Percentiles rank a stretch among this genome's conserved stretches.
phyloP scores from a whole-genome alignment of 2,888 invertebrate species.

The Andrena chrysosceles region DNA sequence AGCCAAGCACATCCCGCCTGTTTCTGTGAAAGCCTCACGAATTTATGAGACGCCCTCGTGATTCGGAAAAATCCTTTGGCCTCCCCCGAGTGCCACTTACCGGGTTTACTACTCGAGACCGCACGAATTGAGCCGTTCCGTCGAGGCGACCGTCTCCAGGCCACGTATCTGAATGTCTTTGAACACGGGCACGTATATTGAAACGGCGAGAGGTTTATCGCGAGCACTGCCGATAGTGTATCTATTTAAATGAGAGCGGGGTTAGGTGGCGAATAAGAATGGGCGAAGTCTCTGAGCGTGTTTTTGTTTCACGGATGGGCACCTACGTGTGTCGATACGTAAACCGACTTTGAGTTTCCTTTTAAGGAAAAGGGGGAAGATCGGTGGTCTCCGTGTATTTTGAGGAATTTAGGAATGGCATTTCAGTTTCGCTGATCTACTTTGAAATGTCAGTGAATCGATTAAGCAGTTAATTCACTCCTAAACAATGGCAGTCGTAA shows the following conservation, averaged over 20 bases:
- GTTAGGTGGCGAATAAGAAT: slow-evolving; percentile 11
- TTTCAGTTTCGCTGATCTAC: not conserved
- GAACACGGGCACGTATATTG: slow-evolving; percentile 43
- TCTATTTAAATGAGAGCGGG: slow-evolving; percentile 25
- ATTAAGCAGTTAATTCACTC: not conserved
- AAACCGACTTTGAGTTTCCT: not conserved
- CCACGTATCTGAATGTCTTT: slow-evolving; percentile 43
- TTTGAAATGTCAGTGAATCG: not conserved
- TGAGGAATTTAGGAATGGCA: not conserved
- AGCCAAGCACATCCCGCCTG: slow-evolving; percentile 21
- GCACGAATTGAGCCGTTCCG: slow-evolving; percentile 45
- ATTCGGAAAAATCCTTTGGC: slow-evolving; percentile 49
- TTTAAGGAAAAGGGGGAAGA: not conserved
- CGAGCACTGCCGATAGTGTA: not conserved
- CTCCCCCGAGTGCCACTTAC: slow-evolving; percentile 45
- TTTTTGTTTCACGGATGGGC: not conserved
- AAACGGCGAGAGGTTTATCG: slow-evolving; percentile 34
- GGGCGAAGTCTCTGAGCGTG: not conserved
- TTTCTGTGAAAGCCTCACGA: slow-evolving; percentile 26
- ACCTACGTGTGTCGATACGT: not conserved
- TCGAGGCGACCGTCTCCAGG: slow-evolving; percentile 5
- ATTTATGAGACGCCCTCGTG: slow-evolving; percentile 49
- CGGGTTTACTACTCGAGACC: slow-evolving; percentile 37
- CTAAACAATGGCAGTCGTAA: not conserved
- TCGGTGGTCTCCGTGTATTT: not conserved